Evolutionary conservation across 2,888 invertebrate genomes (phyloP).

Genomic region (Hecatera dysodea): DNA sequence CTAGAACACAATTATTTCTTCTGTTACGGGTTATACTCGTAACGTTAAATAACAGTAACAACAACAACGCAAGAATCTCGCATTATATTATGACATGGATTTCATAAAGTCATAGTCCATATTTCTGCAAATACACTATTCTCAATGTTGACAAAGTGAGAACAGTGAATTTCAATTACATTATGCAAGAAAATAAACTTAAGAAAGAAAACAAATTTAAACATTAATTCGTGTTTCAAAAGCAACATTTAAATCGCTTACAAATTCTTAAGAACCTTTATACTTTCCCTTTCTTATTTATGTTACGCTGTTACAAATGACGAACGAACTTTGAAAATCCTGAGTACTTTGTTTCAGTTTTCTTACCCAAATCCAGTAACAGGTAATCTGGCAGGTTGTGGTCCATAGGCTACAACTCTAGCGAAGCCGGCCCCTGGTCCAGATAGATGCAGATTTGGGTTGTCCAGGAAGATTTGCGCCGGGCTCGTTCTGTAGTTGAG

Average conservation of each 20-base stretch:
- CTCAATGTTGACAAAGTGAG: no score
- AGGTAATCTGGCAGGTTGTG: conserved; percentile 75
- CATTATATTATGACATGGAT: conserved; percentile 16
- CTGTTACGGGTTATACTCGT: background rate
- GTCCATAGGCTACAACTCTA: conserved; percentile 60
- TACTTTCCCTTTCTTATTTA: conserved; percentile 20
- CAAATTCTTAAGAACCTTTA: conserved; percentile 6
- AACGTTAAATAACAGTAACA: background rate
- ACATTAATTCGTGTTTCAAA: conserved; percentile 16
- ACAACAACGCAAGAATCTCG: conserved; percentile 1
- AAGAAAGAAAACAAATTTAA: conserved; percentile 20
- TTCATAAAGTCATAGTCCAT: conserved; percentile 8
- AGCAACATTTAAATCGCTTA: conserved; percentile 26
- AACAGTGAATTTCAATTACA: conserved; percentile 29
- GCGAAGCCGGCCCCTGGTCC: conserved; percentile 68
- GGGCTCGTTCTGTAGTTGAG: conserved; percentile 56
- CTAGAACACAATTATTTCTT: background rate
- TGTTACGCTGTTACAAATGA: no score
- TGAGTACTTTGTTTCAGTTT: background rate
- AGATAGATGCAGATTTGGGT: conserved; percentile 58
- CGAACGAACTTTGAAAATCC: background rate
- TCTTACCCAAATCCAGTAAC: conserved; percentile 80
- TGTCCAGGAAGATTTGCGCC: conserved; percentile 60
- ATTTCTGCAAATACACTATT: conserved; percentile 21
- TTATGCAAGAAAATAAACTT: conserved; percentile 13